These are phyloP conservation scores for Danio tinwini DNA, from an alignment of 2,797 vertebrate genomes.

Conservation along the genomic window DNA sequence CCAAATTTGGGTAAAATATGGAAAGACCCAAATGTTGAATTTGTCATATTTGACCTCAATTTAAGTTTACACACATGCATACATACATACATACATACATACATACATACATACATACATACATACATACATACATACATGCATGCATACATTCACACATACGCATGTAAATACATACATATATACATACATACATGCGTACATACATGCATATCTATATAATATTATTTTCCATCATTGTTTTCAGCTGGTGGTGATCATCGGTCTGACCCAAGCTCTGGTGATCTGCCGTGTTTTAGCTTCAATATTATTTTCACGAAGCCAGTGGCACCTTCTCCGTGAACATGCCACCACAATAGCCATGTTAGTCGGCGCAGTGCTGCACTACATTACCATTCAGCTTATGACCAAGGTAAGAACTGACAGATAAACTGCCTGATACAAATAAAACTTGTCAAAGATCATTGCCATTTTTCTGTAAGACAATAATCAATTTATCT, in stretches of 20 bases:
- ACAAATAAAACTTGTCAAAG: background rate
- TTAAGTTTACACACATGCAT: too few relatives aligned
- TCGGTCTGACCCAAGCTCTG: constrained; percentile 86
- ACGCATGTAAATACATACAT: too few relatives aligned
- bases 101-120: too few relatives aligned
- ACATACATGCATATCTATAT: too few relatives aligned
- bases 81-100: too few relatives aligned
- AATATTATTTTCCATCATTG: background rate
- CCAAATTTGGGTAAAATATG: too few relatives aligned
- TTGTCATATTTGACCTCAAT: too few relatives aligned
- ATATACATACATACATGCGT: too few relatives aligned
- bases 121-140: too few relatives aligned
- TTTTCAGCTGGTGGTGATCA: constrained; percentile 85
- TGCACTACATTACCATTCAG: constrained; percentile 86
- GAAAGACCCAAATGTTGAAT: too few relatives aligned
- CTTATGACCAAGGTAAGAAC: constrained; percentile 72
- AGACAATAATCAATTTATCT: background rate
- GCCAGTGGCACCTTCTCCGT: constrained; percentile 69
- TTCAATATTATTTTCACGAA: constrained; percentile 73
- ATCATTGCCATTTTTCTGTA: background rate
- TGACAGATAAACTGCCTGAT: background rate
- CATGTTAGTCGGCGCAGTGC: constrained; percentile 83
- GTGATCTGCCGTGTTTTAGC: constrained; percentile 88
- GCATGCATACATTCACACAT: too few relatives aligned
- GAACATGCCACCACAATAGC: constrained; percentile 77